Evolutionary conservation across 2,113 vertebrate genomes (phyloP), one percentile per base, ranked within the genome.

Genomic region (Tretioscincus oriximinensis): DNA sequence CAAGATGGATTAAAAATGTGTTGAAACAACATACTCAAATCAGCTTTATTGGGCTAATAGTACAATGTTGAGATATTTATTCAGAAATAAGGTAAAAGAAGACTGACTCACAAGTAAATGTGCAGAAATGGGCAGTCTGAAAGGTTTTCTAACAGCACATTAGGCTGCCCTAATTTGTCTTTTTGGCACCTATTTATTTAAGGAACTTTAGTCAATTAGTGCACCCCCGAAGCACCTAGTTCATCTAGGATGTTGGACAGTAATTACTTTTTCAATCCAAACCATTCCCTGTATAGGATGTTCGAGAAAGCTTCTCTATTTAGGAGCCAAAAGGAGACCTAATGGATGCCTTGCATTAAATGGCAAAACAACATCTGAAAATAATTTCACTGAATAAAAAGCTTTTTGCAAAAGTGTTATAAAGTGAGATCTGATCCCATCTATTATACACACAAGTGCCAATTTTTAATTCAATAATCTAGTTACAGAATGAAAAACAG

Each of bases 391-490:
- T 45, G 51, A 76, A 70, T 76, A 47, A 76, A n/a, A 63, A 16
- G 22, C 31, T 47, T 58, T 20, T 24, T 16, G 41, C 11, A 31
- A 78, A 35, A 31, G 21, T 54, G 26, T 75, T 67, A 75, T 2
- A 45, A 16, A 70, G 41, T 31, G 66, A 70, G 8, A 28, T n/a
- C 73, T 70, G 66, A 70, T 63, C 54, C 35, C n/a, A 70, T 22
- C 24, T 47, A 61, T 81, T 14, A 10, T 68, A 41, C 14, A 67
- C 2, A 58, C 2, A 7, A 9, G 10, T 61, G 73, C 65, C 65
- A 69, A 31, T 70, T 76, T 63, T 76, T 70, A 76, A 49, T 69
- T 51, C 65, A 79, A 69, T 51, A 76, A 70, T 82, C 22, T 28
- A 24, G 65, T 49, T 84, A 70, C 9, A 63, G 77, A 74, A 83